These are phyloP conservation scores for Himalopsyche tibetana DNA, from an alignment of 2,888 invertebrate species.

Conservation along the genomic window DNA sequence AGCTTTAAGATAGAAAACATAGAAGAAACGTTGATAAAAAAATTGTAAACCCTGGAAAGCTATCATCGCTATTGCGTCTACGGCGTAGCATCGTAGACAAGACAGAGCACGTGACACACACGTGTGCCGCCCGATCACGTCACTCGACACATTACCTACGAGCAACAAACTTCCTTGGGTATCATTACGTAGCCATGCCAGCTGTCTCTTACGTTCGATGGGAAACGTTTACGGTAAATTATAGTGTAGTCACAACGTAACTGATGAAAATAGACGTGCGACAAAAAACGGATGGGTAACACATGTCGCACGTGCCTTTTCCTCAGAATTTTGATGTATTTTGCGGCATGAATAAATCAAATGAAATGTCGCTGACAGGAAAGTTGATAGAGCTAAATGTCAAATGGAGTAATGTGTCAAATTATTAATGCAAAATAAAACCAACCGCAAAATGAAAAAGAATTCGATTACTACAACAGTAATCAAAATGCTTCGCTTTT, in stretches of 20 bases:
- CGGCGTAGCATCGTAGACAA: constrained; percentile 3
- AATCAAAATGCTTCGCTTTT: too few relatives aligned
- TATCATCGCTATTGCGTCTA: constrained; percentile 23
- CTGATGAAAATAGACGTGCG: constrained; percentile 43
- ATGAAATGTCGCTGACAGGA: neutral
- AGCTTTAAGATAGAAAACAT: too few relatives aligned
- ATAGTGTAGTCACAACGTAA: constrained; percentile 49
- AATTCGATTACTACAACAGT: too few relatives aligned
- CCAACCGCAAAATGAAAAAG: neutral
- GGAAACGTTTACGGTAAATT: constrained; percentile 50
- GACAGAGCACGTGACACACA: constrained; percentile 39
- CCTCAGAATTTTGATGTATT: constrained; percentile 10
- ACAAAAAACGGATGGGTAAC: constrained; percentile 21
- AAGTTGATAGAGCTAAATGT: neutral
- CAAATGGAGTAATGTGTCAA: neutral
- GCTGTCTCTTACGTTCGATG: constrained; percentile 29
- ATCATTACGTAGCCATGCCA: constrained; percentile 47
- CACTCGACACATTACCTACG: constrained; percentile 48
- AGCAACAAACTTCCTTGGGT: constrained; percentile 43
- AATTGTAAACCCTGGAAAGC: neutral
- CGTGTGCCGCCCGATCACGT: constrained; percentile 54
- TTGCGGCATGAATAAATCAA: constrained; percentile 33
- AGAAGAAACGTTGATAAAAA: neutral
- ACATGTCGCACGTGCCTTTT: neutral
- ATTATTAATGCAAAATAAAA: constrained; percentile 2